Conservation (phyloP, 2,888 invertebrate species). For the Epirrita christyi region DNA sequence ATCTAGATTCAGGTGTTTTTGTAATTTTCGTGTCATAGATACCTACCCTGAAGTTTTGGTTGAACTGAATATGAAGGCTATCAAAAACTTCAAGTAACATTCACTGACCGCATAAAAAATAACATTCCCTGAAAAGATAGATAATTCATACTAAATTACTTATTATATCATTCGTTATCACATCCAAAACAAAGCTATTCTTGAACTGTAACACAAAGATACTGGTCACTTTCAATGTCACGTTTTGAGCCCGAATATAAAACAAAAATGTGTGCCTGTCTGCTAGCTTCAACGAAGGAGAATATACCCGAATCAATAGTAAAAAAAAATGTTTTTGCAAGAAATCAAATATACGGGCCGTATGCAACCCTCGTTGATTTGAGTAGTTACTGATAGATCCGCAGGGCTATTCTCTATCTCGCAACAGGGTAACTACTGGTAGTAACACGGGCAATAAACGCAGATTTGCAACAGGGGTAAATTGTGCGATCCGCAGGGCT, state of each 20-base stretch:
- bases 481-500: too few species aligned
- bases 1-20: too few species aligned
- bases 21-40: too few species aligned
- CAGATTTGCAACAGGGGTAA: too few species aligned
- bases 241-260: slow-evolving; percentile 5
- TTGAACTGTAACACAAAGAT: slow-evolving; percentile 58
- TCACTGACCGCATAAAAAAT: slow-evolving; percentile 40
- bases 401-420: too few species aligned
- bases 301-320: background rate
- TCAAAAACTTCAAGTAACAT: slow-evolving; percentile 12
- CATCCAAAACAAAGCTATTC: slow-evolving; percentile 43
- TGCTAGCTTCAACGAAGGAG: background rate
- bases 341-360: too few species aligned
- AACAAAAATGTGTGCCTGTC: background rate
- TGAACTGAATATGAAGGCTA: background rate
- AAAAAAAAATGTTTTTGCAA: too few species aligned
- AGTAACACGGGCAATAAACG: too few species aligned
- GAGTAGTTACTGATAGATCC: too few species aligned
- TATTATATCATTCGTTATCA: slow-evolving; percentile 43
- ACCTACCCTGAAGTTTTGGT: background rate
- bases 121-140: slow-evolving; percentile 34
- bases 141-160: too few species aligned
- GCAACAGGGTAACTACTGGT: too few species aligned
- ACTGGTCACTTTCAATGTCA: slow-evolving; percentile 60
- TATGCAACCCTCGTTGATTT: too few species aligned